A percentile compares a stretch with the other conserved stretches of the same genome.
phyloP scores from a whole-genome alignment of 2,888 invertebrate species.

The Cactoblastis cactorum region DNA sequence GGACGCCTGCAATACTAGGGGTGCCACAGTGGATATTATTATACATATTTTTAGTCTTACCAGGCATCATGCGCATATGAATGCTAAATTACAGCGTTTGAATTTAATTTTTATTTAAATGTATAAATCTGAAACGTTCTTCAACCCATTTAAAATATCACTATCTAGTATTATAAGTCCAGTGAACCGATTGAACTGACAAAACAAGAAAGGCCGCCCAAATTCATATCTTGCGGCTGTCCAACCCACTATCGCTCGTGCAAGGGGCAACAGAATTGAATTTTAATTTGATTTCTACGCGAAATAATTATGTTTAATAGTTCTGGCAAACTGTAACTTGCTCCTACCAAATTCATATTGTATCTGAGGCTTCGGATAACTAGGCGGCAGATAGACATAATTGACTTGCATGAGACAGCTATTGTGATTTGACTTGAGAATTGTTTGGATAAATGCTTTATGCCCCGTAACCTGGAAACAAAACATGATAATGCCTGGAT shows the following conservation, averaged over 20 bases:
- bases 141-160: neutral
- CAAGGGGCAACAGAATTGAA: slow-evolving; percentile 48
- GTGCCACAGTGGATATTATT: too few relatives aligned
- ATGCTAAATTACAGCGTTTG: too few relatives aligned
- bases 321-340: slow-evolving; percentile 54
- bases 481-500: neutral
- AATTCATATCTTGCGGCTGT: slow-evolving; percentile 17
- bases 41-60: too few relatives aligned
- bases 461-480: neutral
- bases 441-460: slow-evolving; percentile 23
- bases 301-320: slow-evolving; percentile 61
- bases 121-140: too few relatives aligned
- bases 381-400: slow-evolving; percentile 70
- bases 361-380: slow-evolving; percentile 59
- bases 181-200: slow-evolving; percentile 4
- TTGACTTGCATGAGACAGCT: slow-evolving; percentile 71
- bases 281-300: slow-evolving; percentile 54
- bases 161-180: neutral
- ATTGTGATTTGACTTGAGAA: slow-evolving; percentile 61
- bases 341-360: slow-evolving; percentile 62
- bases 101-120: too few relatives aligned
- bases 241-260: slow-evolving; percentile 14
- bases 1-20: too few relatives aligned
- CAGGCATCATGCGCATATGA: too few relatives aligned
- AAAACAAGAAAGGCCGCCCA: slow-evolving; percentile 10